Evolutionary conservation across 2,113 vertebrate species (phyloP).

Genomic region (Oryctolagus cuniculus): DNA sequence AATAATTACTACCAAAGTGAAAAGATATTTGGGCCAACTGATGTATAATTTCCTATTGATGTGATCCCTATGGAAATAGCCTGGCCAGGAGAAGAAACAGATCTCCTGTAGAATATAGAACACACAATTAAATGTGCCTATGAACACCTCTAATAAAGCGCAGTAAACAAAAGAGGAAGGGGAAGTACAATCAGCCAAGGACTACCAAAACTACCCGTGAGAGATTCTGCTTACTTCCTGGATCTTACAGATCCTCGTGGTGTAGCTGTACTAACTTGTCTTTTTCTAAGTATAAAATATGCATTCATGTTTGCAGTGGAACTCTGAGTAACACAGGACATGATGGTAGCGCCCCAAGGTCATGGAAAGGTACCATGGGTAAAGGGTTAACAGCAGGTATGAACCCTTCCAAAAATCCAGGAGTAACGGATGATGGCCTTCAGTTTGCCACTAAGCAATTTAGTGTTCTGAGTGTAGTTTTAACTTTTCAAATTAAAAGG

Average conservation of each 20-base stretch:
- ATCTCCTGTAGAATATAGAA: constrained; percentile 39
- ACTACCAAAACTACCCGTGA: constrained; percentile 6
- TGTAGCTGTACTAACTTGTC: background rate
- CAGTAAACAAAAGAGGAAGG: background rate
- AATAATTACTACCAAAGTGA: background rate
- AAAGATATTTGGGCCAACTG: background rate
- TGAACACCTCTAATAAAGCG: background rate
- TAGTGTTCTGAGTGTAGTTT: background rate
- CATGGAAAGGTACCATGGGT: background rate
- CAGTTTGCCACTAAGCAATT: background rate
- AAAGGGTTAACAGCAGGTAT: background rate
- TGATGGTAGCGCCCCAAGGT: background rate
- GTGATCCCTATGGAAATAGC: background rate
- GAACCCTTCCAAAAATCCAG: background rate
- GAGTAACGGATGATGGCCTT: background rate
- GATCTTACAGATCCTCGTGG: background rate
- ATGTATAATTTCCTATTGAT: background rate
- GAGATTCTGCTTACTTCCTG: background rate
- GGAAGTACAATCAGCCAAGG: background rate
- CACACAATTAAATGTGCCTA: background rate
- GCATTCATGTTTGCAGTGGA: background rate
- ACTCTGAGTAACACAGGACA: constrained; percentile 4
- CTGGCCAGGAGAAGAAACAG: constrained; percentile 8
- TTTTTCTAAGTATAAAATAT: constrained; percentile 14
- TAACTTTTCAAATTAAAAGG: background rate